Evolutionary conservation across 2,888 invertebrate species (phyloP), one percentile per base, ranked within the genome.

Genomic region (Drosophila infuscata): DNA sequence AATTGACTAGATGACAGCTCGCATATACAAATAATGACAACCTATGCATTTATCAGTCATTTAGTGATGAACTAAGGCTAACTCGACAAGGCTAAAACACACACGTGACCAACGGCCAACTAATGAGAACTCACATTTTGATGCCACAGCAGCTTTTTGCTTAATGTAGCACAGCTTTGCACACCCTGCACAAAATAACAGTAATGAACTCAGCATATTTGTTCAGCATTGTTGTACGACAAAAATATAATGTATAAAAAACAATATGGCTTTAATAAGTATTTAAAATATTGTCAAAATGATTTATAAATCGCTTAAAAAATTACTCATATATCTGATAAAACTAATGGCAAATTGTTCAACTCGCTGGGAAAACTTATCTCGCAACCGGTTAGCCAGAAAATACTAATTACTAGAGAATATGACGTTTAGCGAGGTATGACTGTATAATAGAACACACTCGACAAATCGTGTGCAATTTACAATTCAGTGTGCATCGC

Each of bases 101-200:
- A 49, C 66, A 75, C 66, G 76, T 79, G 75, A 73, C 61, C 36
- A 70, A 35, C 29, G 17, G 35, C 29, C 43, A 56, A 70, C 30
- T 36, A 35, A 29, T 35, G 43, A 65, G 43, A 33, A 53, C 11
- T 51, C 30, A 36, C 52, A 73, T 36, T 51, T 43, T 35, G 3
- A 49, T 65, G 54, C 29, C 38, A 43, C 30, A 36, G 56, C 57
- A 41, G 30, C 15, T 48, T 64, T 53, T 64, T 30, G 33, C 32
- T 48, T 9, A 25, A 25, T 25, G 33, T 29, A 20, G 32, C 61
- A 43, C 36, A 6, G 29, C 29, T 6, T 6, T 30, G n/a, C 17
- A 65, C 76, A 70, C 64, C 62, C 71, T 49, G n/a, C 41, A 59
- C 7, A 2, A 36, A 20, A 15, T 15, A 33, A 41, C 17, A 5